Base-by-base conservation (phyloP, 2,888 invertebrate species). In the Azorinus chamasolen region DNA sequence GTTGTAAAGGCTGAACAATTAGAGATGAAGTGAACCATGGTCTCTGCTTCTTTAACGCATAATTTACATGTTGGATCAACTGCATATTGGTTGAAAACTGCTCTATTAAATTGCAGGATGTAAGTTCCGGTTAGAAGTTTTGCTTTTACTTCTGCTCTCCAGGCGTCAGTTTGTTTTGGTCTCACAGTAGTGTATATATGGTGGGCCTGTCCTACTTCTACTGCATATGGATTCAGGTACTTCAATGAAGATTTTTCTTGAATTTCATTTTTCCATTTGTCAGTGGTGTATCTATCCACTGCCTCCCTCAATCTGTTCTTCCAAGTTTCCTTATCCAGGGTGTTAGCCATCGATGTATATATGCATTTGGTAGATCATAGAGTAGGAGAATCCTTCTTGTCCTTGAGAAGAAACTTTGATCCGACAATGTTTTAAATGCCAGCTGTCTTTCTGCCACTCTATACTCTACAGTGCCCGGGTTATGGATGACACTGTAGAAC, bases 61-160 rank as follows among this genome's bases (percentile, higher is more conserved):
- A 43, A 32, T 8, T 41, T 39, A 24, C 58, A 58, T 16, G 39
- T 55, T 1, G 55, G 39, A 18, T 55, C 55, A 2, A 39, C 55
- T 20, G n/a, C n/a, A n/a, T n/a, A n/a, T n/a, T n/a, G n/a, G n/a
- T n/a, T n/a, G n/a, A n/a, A n/a, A n/a, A n/a, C 43, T 18, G 22
- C 27, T 46, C 6, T 20, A 18, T 50, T 50, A 6, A 24, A 14
- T 22, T 50, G 6, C 2, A 18, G 50, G n/a, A 24, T 50, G 20
- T 18, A 50, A 8, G 18, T 46, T 8, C 12, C 12, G 14, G n/a
- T n/a, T n/a, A n/a, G n/a, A n/a, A n/a, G n/a, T n/a, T n/a, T n/a
- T n/a, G n/a, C n/a, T n/a, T n/a, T 46, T 8, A 46, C 18, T n/a
- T 14, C 48, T n/a, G 12, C 18, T n/a, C 48, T 8, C 18, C 18